Evolutionary conservation across 92 coral and sea anemone genomes (phyloP), one percentile per base, ranked within the genome.

Genomic region (Bergia sp.): DNA sequence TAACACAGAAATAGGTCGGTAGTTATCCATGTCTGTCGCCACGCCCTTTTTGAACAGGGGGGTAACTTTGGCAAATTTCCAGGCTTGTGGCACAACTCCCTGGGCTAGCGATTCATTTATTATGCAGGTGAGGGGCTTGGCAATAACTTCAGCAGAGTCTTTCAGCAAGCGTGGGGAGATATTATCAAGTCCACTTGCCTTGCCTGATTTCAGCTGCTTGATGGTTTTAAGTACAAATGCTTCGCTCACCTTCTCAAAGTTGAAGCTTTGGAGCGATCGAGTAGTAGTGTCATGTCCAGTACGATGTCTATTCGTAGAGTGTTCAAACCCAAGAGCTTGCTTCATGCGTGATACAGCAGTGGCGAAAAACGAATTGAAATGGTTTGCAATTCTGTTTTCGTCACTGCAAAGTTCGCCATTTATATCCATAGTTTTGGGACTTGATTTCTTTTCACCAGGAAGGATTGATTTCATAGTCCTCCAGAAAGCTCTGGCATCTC

Each of bases 1-100:
- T 78, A 78, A 78, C 65, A 78, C 82, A 78, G 82, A 78, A 78
- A 50, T 78, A 44, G 82, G 82, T 78, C 82, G 82, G 38, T 78
- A 78, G 82, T 78, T 78, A 50, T 78, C 82, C 82, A 78, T 78
- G 82, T 78, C 65, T 71, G 76, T 71, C 3, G 76, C 76, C 76
- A 71, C 76, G 10, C 76, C 76, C 76, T 71, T 71, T 37, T 78
- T 38, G 36, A 38, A 41, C n/a, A 21, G 82, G 65, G 65, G 82
- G 82, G 55, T 78, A 37, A 78, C 82, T 78, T 78, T 43, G 38
- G 82, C 82, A 23, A 78, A 78, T 23, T 78, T 78, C 82, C 82
- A 78, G 82, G 55, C 82, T 71, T 23, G 76, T 71, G 76, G 76
- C 76, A 71, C 76, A 71, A 71, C 76, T 71, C 76, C 76, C 65